phyloP scores from a whole-genome alignment of 2,888 invertebrate species.

The Phrixothrix hirtus region DNA sequence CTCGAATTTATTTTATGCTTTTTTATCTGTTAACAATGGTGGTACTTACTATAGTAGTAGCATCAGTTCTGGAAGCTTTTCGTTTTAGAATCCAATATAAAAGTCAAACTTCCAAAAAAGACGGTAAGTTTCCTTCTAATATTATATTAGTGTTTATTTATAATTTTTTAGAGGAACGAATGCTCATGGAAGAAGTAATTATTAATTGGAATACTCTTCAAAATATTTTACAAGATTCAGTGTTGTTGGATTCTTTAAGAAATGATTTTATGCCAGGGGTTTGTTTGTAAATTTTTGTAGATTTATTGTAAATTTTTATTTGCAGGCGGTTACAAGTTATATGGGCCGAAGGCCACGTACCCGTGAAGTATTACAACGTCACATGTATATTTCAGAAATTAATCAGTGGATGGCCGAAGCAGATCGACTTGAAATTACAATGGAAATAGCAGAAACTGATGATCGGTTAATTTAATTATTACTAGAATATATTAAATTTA shows the following conservation, averaged over 20 bases:
- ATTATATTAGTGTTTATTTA: no score
- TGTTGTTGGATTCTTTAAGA: conserved; percentile 58
- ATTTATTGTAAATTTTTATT: conserved; percentile 5
- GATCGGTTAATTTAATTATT: conserved; percentile 11
- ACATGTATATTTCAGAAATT: conserved; percentile 78
- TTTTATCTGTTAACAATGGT: conserved; percentile 90
- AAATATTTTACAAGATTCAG: conserved; percentile 60
- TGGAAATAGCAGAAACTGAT: conserved; percentile 17
- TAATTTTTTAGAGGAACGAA: conserved; percentile 74
- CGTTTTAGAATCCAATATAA: conserved; percentile 87
- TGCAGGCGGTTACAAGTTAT: conserved; percentile 66
- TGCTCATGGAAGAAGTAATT: conserved; percentile 74
- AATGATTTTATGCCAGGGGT: conserved; percentile 58
- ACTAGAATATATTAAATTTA: conserved; percentile 2
- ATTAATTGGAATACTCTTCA: conserved; percentile 72
- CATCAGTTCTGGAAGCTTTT: conserved; percentile 86
- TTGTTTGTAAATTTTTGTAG: background rate
- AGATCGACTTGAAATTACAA: conserved; percentile 14
- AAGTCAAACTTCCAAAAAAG: conserved; percentile 74
- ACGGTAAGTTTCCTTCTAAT: conserved; percentile 66
- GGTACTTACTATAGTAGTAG: conserved; percentile 87
- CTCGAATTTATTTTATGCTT: conserved; percentile 83
- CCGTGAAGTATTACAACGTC: conserved; percentile 73
- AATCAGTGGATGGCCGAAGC: conserved; percentile 71
- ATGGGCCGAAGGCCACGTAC: conserved; percentile 75